phyloP scores from a whole-genome alignment of 2,113 vertebrate species.

The Clarias batrachus region DNA sequence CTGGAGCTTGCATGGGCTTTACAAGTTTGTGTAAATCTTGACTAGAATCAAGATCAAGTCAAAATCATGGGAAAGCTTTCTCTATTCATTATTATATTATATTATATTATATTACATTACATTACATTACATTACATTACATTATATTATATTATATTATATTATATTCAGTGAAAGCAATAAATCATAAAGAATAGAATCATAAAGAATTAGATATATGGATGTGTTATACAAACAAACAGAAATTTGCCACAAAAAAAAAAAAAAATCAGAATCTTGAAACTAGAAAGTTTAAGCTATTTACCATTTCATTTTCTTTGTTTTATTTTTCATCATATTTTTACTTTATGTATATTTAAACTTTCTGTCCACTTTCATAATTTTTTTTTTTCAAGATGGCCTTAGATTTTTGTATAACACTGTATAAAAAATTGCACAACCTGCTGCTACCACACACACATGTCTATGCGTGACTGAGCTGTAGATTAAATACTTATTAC shows the following conservation, averaged over 20 bases:
- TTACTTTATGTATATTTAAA: not conserved
- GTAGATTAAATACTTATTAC: slow-evolving; percentile 1
- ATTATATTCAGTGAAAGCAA: not conserved
- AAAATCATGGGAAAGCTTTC: not conserved
- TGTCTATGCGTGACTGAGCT: not conserved
- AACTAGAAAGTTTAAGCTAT: not conserved
- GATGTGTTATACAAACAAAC: not conserved
- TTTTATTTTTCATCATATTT: not conserved
- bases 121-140: too few relatives aligned
- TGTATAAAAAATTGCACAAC: not conserved
- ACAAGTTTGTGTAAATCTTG: not conserved
- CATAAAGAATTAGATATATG: not conserved
- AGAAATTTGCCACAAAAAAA: not conserved
- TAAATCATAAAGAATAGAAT: not conserved
- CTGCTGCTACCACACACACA: not conserved
- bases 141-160: too few relatives aligned
- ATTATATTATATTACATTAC: too few relatives aligned
- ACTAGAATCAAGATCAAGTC: not conserved
- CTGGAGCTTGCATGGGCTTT: not conserved
- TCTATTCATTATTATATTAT: not conserved
- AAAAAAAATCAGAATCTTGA: not conserved
- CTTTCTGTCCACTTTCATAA: not conserved
- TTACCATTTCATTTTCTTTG: not conserved
- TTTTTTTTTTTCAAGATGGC: not conserved
- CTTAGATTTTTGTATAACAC: not conserved